Base-by-base conservation (phyloP, 2,797 vertebrate genomes). In the Glossophaga mutica region DNA sequence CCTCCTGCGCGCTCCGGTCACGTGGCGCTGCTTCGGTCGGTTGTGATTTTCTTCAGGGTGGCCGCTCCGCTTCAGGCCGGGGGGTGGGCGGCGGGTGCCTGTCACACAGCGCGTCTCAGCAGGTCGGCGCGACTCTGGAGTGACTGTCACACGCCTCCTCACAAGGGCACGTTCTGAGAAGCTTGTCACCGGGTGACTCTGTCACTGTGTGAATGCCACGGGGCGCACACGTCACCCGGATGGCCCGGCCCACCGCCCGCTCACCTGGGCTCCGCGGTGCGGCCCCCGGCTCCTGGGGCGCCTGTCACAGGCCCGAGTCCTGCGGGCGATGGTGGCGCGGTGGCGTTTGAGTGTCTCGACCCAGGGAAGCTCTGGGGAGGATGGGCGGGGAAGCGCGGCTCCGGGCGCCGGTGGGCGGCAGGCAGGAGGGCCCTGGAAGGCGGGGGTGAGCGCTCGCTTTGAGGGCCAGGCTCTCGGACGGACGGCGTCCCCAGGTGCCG, bases 401-500 rank as follows among this genome's bases (percentile, higher is more conserved):
- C n/a, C n/a, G n/a, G n/a, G n/a, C n/a, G 8, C 55, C 3, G 52
- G 22, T 9, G 22, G 22, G 21, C 22, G 3, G 22, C 22, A 24
- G 21, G 3, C 21, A 21, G 52, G 52, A 22, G 21, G 52, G 52
- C 52, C 52, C 52, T 4, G 22, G 55, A 9, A 11, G 24, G 24
- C 24, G 10, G 57, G 6, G 9, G 59, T 16, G 14, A 29, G 59
- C 5, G 2, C 29, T 15, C 11, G 5, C 26, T 32, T 0, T 62
- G 57, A 59, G 57, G 22, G 21, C 24, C 55, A 26, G 24, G 24
- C 68, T 65, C 32, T 3, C 1, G 19, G 21, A 24, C 52, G 9
- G 46, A 24, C 1, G 0, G n/a, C 0, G 24, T 34, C 68, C 59
- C 0, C 10, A 7, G 50, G 1, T 1, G n/a, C 39, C 37, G 26